These are phyloP conservation scores for Pyrrhosoma nymphula DNA, from an alignment of 2,888 invertebrate genomes.

Conservation along the genomic window DNA sequence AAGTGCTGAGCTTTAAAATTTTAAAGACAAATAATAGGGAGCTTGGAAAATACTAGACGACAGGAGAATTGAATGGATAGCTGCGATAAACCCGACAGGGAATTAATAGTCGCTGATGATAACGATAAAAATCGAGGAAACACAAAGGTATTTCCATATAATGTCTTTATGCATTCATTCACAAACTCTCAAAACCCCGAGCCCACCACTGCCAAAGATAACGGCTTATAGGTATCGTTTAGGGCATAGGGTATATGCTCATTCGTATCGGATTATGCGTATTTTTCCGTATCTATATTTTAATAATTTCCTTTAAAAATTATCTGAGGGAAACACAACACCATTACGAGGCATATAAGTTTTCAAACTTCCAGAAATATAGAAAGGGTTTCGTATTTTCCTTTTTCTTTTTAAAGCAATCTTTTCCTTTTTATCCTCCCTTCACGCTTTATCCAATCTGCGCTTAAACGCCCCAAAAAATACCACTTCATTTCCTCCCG, in stretches of 20 bases:
- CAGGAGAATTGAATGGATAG: too few species aligned
- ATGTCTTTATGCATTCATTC: not conserved
- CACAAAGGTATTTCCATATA: not conserved
- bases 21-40: too few species aligned
- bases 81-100: too few species aligned
- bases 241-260: not conserved
- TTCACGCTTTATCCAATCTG: not conserved
- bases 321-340: not conserved
- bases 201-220: not conserved
- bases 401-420: not conserved
- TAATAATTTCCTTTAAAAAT: not conserved
- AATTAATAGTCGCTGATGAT: not conserved
- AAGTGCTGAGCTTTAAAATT: too few species aligned
- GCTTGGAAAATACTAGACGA: too few species aligned
- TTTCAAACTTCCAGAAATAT: not conserved
- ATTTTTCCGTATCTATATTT: not conserved
- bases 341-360: not conserved
- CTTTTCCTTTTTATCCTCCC: not conserved
- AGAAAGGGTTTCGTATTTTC: not conserved
- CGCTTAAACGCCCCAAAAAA: conserved; percentile 3
- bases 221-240: not conserved
- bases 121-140: not conserved
- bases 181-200: not conserved
- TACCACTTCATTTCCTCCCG: conserved; percentile 14
- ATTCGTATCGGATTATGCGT: not conserved